Evolutionary conservation across 30 jellyfish, hydroid and myxozoan genomes (phyloP).

Genomic region (Catostylus mosaicus): DNA sequence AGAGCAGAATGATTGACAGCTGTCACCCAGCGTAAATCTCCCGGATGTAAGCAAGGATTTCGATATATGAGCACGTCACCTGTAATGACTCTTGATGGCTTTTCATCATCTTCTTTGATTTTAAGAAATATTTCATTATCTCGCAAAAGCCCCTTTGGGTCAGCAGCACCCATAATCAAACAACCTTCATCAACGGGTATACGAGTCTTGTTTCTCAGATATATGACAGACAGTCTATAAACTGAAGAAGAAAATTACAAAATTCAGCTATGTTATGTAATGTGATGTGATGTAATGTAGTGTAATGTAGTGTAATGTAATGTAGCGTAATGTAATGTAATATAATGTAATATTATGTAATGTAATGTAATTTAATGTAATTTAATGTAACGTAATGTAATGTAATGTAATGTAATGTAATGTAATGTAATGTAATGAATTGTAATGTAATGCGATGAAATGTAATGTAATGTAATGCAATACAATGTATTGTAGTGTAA

Average conservation of each 20-base stretch:
- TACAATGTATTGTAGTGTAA: too few species aligned
- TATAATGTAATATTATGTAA: too few species aligned
- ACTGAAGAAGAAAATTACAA: neutral
- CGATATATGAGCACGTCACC: conserved; percentile 71
- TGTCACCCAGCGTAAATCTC: conserved; percentile 80
- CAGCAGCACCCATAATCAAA: conserved; percentile 81
- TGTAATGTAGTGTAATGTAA: too few species aligned
- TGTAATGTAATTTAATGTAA: too few species aligned
- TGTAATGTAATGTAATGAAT: too few species aligned
- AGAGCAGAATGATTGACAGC: conserved; percentile 51
- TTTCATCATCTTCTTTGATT: conserved; percentile 22
- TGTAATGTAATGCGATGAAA: too few species aligned
- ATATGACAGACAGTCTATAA: conserved; percentile 55
- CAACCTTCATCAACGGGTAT: conserved; percentile 76
- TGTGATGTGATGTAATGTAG: too few species aligned
- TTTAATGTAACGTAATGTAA: too few species aligned
- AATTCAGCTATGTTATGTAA: neutral
- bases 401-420: too few species aligned
- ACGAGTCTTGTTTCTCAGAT: conserved; percentile 54
- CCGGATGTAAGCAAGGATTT: conserved; percentile 92
- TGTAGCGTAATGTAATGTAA: too few species aligned
- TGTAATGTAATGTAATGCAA: too few species aligned
- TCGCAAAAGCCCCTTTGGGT: conserved; percentile 64
- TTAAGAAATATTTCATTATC: conserved; percentile 73
- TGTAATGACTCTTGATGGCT: conserved; percentile 10